A percentile compares a stretch with the other conserved stretches of the same genome.
Evolutionary conservation across 2,113 vertebrate genomes (phyloP).

Genomic region (Pelecanus crispus): DNA sequence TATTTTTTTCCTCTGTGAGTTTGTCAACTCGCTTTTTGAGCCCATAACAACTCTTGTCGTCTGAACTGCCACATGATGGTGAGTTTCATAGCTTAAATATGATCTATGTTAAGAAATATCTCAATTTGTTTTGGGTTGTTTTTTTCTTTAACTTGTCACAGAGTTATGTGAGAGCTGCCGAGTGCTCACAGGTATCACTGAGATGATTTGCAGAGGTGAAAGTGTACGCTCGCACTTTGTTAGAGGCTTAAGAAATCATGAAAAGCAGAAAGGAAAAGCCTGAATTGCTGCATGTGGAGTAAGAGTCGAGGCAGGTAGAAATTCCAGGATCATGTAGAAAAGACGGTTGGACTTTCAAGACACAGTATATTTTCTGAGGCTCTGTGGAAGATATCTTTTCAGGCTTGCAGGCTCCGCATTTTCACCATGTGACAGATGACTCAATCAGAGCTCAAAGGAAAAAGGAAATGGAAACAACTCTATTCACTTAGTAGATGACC

Average conservation of each 20-base stretch:
- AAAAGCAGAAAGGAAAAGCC: neutral
- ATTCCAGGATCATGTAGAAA: neutral
- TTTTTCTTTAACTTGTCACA: neutral
- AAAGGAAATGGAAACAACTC: neutral
- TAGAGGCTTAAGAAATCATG: neutral
- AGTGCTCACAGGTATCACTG: neutral
- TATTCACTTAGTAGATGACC: neutral
- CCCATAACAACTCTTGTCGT: neutral
- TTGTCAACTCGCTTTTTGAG: neutral
- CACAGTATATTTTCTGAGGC: neutral
- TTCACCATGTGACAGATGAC: neutral
- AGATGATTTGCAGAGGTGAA: neutral
- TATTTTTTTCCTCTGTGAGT: neutral
- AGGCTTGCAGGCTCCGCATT: neutral
- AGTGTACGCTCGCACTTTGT: neutral
- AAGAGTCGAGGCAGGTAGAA: neutral
- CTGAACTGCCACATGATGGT: neutral
- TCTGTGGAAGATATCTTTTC: neutral
- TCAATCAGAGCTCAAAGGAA: neutral
- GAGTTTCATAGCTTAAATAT: neutral
- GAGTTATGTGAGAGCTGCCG: neutral
- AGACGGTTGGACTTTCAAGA: neutral
- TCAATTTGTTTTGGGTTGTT: fast-evolving
- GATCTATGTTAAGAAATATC: neutral
- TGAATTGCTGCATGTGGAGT: neutral